These are phyloP conservation scores for Eupithecia vulgata DNA, from an alignment of 2,888 invertebrate genomes.

Conservation along the genomic window DNA sequence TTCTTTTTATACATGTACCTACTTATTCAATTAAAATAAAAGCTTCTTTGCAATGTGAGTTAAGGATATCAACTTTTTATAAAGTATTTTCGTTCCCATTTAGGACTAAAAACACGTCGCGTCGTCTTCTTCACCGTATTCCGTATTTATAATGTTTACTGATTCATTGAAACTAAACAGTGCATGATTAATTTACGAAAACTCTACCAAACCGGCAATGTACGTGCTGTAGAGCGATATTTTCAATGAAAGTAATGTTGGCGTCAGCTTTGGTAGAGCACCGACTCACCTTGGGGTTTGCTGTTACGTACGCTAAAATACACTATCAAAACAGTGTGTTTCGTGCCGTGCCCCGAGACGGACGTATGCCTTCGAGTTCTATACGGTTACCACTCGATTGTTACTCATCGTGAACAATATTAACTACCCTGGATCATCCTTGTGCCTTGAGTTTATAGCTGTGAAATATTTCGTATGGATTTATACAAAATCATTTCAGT, in stretches of 20 bases:
- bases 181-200: slow-evolving; percentile 13
- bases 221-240: slow-evolving; percentile 49
- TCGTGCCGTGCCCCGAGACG: slow-evolving; percentile 58
- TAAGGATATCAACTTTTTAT: slow-evolving; percentile 62
- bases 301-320: slow-evolving; percentile 78
- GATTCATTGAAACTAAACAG: slow-evolving; percentile 29
- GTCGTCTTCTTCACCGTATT: slow-evolving; percentile 24
- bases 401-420: slow-evolving; percentile 17
- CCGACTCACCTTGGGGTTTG: slow-evolving; percentile 75
- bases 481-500: slow-evolving; percentile 50
- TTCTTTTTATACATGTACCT: neutral
- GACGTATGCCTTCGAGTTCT: slow-evolving; percentile 57
- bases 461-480: slow-evolving; percentile 30
- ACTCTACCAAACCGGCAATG: slow-evolving; percentile 54
- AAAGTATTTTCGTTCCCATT: slow-evolving; percentile 49
- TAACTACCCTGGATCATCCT: slow-evolving; percentile 26
- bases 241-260: slow-evolving; percentile 58
- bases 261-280: slow-evolving; percentile 59
- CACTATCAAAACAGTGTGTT: slow-evolving; percentile 81
- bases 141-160: neutral
- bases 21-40: neutral
- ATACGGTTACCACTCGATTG: slow-evolving; percentile 35
- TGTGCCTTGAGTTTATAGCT: slow-evolving; percentile 50
- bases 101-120: slow-evolving; percentile 43
- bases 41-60: slow-evolving; percentile 48